Evolutionary conservation across 1,140 invertebrate species (phyloP).

Genomic region (Chymomyza costata): DNA sequence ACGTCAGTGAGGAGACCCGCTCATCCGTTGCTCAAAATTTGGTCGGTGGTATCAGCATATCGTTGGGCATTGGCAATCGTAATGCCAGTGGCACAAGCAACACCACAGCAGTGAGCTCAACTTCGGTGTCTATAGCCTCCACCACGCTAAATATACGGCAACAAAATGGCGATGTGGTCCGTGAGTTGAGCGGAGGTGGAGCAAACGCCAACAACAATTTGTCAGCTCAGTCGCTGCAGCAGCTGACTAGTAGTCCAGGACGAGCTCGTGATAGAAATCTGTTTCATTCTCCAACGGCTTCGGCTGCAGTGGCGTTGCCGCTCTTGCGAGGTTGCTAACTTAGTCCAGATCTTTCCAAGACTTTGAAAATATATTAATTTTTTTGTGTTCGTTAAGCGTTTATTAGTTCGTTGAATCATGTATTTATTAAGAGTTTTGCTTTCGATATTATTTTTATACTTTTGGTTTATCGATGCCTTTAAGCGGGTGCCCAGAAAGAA

Average conservation of each 20-base stretch:
- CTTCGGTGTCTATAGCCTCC: background rate
- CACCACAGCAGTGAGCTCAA: conserved; percentile 3
- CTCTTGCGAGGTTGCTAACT: conserved; percentile 66
- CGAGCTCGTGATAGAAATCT: conserved; percentile 73
- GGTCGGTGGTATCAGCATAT: conserved; percentile 67
- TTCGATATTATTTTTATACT: too few relatives aligned
- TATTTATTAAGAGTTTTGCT: too few relatives aligned
- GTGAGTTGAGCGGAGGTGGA: too few relatives aligned
- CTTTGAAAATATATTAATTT: too few relatives aligned
- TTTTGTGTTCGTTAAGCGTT: too few relatives aligned
- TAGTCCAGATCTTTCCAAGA: too few relatives aligned
- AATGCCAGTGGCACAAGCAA: conserved; percentile 35
- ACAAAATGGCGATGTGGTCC: conserved; percentile 24
- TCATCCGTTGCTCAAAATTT: conserved; percentile 61
- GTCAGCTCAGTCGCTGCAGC: conserved; percentile 64
- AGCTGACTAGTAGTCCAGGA: conserved; percentile 73
- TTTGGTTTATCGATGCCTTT: too few relatives aligned
- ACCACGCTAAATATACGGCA: conserved; percentile 1
- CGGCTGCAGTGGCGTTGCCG: conserved; percentile 60
- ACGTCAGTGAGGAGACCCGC: conserved; percentile 28
- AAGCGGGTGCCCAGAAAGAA: too few relatives aligned
- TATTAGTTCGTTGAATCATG: too few relatives aligned
- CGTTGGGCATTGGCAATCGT: conserved; percentile 64
- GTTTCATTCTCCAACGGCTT: conserved; percentile 63
- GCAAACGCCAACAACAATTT: conserved; percentile 26